phyloP scores from a whole-genome alignment of 2,888 invertebrate genomes.

The Meghimatium bilineatum region DNA sequence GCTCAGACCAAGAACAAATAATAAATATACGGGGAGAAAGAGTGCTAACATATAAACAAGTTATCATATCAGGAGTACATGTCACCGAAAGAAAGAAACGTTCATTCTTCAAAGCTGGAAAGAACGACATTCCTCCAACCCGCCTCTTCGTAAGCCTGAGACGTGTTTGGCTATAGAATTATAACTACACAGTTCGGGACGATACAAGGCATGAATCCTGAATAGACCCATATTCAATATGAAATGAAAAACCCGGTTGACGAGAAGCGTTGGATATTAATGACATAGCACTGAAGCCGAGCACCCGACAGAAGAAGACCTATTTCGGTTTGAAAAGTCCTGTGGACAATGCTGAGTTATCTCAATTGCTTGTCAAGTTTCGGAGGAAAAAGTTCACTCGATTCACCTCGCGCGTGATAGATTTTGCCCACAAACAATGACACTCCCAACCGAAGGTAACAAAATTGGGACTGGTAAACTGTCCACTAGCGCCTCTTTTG shows the following conservation, averaged over 20 bases:
- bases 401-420: slow-evolving; percentile 19
- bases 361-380: not conserved
- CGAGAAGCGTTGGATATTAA: slow-evolving; percentile 11
- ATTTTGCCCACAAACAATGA: slow-evolving; percentile 11
- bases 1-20: too few relatives aligned
- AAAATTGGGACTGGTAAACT: too few relatives aligned
- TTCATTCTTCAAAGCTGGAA: not conserved
- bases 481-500: too few relatives aligned
- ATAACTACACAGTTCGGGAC: not conserved
- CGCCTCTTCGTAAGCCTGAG: not conserved
- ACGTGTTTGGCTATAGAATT: not conserved
- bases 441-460: not conserved
- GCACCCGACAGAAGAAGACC: not conserved
- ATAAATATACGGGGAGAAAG: not conserved
- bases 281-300: not conserved
- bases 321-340: not conserved
- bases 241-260: slow-evolving; percentile 17
- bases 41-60: not conserved
- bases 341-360: slow-evolving; percentile 10
- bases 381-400: not conserved
- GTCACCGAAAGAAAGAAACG: not conserved
- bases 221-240: not conserved
- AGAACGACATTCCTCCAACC: not conserved
- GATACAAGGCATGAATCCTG: not conserved
- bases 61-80: not conserved